phyloP scores from a whole-genome alignment of 1,140 invertebrate genomes.

The Acyrthosiphon pisum region DNA sequence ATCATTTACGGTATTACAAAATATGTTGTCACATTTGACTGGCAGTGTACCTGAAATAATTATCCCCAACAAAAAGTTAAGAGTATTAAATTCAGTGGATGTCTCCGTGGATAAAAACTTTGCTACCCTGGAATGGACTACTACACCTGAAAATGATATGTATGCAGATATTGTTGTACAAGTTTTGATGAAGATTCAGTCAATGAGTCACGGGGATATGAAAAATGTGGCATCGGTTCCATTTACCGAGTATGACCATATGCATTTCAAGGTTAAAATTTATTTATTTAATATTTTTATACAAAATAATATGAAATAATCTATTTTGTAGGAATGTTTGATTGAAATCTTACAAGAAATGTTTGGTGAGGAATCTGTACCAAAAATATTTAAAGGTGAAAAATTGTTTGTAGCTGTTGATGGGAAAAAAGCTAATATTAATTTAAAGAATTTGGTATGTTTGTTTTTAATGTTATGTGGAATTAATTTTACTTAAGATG shows the following conservation, averaged over 20 bases:
- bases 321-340: conserved; percentile 77
- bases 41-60: conserved; percentile 76
- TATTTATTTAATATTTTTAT: neutral
- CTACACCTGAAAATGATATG: conserved; percentile 96
- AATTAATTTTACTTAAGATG: neutral
- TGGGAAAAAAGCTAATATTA: conserved; percentile 84
- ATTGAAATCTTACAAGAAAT: conserved; percentile 93
- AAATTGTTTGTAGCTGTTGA: conserved; percentile 85
- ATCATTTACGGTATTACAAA: conserved; percentile 78
- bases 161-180: conserved; percentile 94
- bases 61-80: conserved; percentile 74
- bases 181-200: conserved; percentile 63
- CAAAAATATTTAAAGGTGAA: conserved; percentile 92
- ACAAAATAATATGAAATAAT: neutral
- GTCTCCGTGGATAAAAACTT: conserved; percentile 84
- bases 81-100: conserved; percentile 81
- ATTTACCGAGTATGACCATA: conserved; percentile 76
- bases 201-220: conserved; percentile 60
- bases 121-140: conserved; percentile 87
- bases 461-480: neutral
- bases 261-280: conserved; percentile 82
- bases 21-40: conserved; percentile 83
- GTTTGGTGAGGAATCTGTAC: conserved; percentile 94
- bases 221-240: conserved; percentile 69
- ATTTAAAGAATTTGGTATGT: conserved; percentile 79